A percentile compares a stretch with the other conserved stretches of the same genome.
Conservation (phyloP, 2,797 vertebrate genomes). For the Holocentrus rufus region DNA sequence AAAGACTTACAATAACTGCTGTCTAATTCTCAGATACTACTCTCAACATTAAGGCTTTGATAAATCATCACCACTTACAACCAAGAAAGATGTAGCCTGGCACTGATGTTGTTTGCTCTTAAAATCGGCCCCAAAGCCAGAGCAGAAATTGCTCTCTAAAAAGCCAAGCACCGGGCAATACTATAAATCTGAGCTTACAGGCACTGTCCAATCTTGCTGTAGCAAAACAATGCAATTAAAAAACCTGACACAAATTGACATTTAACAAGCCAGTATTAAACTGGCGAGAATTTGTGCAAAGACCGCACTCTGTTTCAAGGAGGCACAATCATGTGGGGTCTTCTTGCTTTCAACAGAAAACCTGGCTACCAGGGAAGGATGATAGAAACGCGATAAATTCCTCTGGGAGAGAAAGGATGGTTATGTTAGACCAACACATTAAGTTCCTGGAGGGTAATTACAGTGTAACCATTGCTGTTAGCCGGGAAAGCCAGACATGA, state of each 20-base stretch:
- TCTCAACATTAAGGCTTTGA: background rate
- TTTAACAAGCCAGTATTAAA: slow-evolving; percentile 45
- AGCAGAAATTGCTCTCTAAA: slow-evolving; percentile 10
- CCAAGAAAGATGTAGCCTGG: background rate
- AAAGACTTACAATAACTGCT: background rate
- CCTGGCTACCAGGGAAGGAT: slow-evolving; percentile 51
- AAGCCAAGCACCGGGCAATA: slow-evolving; percentile 2
- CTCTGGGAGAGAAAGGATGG: slow-evolving; percentile 67
- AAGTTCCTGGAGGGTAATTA: slow-evolving; percentile 80
- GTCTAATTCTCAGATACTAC: background rate
- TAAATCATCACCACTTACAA: background rate
- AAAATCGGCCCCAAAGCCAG: background rate
- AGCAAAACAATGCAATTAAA: slow-evolving; percentile 19
- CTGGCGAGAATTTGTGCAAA: slow-evolving; percentile 41
- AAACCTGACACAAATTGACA: slow-evolving; percentile 55
- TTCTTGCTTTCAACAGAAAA: slow-evolving; percentile 49
- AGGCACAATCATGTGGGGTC: slow-evolving; percentile 41
- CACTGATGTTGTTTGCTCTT: slow-evolving; percentile 1
- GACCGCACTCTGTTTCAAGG: slow-evolving; percentile 44
- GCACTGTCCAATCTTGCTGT: background rate
- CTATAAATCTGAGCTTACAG: slow-evolving; percentile 12
- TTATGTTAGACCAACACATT: slow-evolving; percentile 77
- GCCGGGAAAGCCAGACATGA: slow-evolving; percentile 79
- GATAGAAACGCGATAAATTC: slow-evolving; percentile 72
- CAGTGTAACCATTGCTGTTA: slow-evolving; percentile 73